A percentile compares a stretch with the other conserved stretches of the same genome.
Evolutionary conservation across 2,113 vertebrate species (phyloP).

Genomic region (Nicator chloris): DNA sequence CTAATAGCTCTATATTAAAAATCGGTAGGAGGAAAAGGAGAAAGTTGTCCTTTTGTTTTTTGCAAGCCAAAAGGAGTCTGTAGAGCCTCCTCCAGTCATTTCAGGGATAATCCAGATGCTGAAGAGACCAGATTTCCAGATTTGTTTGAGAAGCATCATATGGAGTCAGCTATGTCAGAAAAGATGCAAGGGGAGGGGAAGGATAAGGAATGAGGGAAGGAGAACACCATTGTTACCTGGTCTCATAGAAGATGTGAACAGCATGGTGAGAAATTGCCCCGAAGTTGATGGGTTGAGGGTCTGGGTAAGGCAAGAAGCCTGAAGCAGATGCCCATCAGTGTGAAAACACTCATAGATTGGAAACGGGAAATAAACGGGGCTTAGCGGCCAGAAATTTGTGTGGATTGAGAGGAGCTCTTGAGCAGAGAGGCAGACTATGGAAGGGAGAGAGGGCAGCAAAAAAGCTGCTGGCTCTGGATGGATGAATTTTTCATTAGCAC

Average conservation of each 20-base stretch:
- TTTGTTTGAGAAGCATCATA: neutral
- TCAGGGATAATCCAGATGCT: neutral
- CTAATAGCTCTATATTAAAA: neutral
- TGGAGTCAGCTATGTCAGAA: neutral
- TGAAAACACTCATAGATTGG: neutral
- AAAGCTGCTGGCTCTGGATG: neutral
- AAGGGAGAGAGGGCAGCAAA: neutral
- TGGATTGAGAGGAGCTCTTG: neutral
- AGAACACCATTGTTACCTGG: neutral
- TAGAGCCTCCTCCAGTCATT: neutral
- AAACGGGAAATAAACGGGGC: neutral
- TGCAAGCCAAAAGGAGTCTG: neutral
- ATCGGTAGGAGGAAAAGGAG: neutral
- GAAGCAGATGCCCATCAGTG: neutral
- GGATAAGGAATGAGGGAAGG: neutral
- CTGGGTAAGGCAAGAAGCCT: neutral
- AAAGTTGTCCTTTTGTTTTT: neutral
- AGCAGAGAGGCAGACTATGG: neutral
- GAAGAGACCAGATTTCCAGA: neutral
- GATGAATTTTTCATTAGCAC: neutral
- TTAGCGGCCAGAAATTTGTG: neutral
- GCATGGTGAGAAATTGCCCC: neutral
- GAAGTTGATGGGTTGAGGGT: neutral
- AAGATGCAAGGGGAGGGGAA: neutral
- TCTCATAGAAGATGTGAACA: neutral